Base-by-base conservation (phyloP, 2,888 invertebrate genomes). In the Chironomus riparius region DNA sequence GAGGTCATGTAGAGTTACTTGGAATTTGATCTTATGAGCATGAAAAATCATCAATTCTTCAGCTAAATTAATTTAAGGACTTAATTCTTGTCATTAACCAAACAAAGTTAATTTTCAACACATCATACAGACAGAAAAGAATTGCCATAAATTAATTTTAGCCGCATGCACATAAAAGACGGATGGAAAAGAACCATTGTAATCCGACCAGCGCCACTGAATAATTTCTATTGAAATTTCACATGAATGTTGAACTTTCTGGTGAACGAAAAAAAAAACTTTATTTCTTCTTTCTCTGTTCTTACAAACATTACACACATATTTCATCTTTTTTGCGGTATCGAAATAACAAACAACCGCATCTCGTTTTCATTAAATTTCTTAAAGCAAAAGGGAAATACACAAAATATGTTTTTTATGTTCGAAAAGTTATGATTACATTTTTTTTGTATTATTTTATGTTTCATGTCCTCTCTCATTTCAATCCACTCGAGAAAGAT, bases 351-450 rank as follows among this genome's bases (percentile, higher is more conserved):
- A n/a, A 18, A 56, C 56, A 56, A 56, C 56, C 65, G 12, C 22
- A 65, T 65, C 65, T 65, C 65, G 65, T 65, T 65, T 65, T 65
- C 65, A 65, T 65, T 65, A 65, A 65, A 65, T 65, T 65, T 65
- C 65, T 65, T 22, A 21, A 24, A 65, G 65, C 21, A 68, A 47
- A 68, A 38, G n/a, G 72, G 62, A 72, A 72, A 61, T n/a, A 56
- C 56, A 56, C 15, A 56, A 56, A 56, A 56, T 38, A 38, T 56
- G 56, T 15, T 56, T 15, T 56, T 56, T 56, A 18, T 50, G 50
- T 50, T 50, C 56, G 47, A 50, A 62, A 72, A 72, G 24, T 62
- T 72, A 72, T 72, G 72, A 72, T 71, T 72, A 72, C 72, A 72
- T 72, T 65, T 21, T 24, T 65, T 18, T 56, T 56, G 56, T 56